Evolutionary conservation across 2,113 vertebrate species (phyloP).

Genomic region (Halichoerus grypus): DNA sequence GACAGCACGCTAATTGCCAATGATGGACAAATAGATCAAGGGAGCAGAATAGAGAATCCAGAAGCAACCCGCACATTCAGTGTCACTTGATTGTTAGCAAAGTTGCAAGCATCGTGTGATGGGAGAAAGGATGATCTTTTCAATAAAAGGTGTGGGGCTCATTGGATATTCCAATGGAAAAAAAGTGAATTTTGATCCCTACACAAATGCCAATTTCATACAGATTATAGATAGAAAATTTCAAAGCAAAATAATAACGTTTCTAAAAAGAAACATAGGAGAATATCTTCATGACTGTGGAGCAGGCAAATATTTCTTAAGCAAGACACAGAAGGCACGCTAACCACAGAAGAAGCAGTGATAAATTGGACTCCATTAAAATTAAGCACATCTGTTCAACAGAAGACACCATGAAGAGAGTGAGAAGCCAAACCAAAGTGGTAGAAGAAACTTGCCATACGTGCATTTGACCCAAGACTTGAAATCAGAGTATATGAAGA

Average conservation of each 20-base stretch:
- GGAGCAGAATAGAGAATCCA: neutral
- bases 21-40: neutral
- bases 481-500: neutral
- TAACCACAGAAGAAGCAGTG: neutral
- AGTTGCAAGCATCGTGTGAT: neutral
- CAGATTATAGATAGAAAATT: neutral
- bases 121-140: neutral
- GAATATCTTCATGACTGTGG: neutral
- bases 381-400: neutral
- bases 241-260: constrained; percentile 1
- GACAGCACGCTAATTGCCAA: neutral
- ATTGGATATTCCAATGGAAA: neutral
- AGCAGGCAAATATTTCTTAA: neutral
- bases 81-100: neutral
- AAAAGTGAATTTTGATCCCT: neutral
- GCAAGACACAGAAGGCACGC: neutral
- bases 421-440: neutral
- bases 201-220: neutral
- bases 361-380: neutral
- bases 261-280: neutral
- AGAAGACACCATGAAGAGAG: neutral
- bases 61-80: neutral
- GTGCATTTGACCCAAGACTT: neutral
- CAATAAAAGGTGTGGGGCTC: neutral
- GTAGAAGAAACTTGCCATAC: neutral